A percentile compares a stretch with the other conserved stretches of the same genome.
phyloP scores from a whole-genome alignment of 2,888 invertebrate species.

The Orthosia cruda region DNA sequence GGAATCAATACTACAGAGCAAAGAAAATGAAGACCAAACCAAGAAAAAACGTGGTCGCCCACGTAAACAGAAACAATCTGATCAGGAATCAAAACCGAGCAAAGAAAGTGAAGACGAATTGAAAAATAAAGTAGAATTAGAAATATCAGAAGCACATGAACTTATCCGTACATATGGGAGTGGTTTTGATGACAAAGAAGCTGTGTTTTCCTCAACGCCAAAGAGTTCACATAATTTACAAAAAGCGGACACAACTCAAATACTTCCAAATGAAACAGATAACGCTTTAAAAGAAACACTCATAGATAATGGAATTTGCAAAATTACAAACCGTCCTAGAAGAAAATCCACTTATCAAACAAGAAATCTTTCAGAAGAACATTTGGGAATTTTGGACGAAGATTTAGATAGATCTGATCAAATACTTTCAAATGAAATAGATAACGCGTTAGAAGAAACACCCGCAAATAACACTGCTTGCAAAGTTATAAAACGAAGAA shows the following conservation, averaged over 20 bases:
- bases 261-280: conserved; percentile 3
- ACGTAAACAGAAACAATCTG: neutral
- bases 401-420: conserved; percentile 3
- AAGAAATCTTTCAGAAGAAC: neutral
- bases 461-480: conserved; percentile 10
- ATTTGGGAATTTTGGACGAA: conserved; percentile 10
- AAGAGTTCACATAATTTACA: neutral
- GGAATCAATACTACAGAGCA: neutral
- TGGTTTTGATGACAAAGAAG: neutral
- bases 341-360: conserved; percentile 10
- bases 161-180: conserved; percentile 1
- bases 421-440: too few relatives aligned
- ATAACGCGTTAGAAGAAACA: too few relatives aligned
- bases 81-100: neutral
- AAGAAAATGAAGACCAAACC: neutral
- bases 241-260: conserved; percentile 1
- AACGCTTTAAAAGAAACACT: neutral
- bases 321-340: neutral
- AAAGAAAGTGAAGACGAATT: neutral
- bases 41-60: neutral
- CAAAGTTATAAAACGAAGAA: neutral
- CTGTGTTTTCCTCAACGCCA: neutral
- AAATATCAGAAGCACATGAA: conserved; percentile 23
- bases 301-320: neutral
- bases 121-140: neutral